These are phyloP conservation scores for Morone saxatilis DNA, from an alignment of 2,113 vertebrate species.

Conservation along the genomic window DNA sequence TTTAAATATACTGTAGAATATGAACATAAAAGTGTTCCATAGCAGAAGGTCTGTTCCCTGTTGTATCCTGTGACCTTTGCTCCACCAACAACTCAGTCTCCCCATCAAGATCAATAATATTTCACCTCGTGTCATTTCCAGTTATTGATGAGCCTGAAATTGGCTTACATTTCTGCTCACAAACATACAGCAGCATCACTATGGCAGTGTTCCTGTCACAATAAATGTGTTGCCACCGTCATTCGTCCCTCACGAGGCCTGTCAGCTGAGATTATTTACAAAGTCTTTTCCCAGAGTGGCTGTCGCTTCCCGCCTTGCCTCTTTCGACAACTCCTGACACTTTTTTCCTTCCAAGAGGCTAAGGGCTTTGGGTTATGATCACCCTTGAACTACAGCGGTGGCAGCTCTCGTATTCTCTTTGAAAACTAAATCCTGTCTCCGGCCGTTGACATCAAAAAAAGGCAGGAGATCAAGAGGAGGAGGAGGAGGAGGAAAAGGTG, in stretches of 20 bases:
- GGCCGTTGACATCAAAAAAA: constrained; percentile 52
- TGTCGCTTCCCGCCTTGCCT: constrained; percentile 32
- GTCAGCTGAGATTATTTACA: constrained; percentile 51
- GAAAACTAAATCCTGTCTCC: constrained; percentile 62
- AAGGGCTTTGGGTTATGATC: constrained; percentile 51
- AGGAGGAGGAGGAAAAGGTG: background rate
- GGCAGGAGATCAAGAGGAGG: constrained; percentile 47
- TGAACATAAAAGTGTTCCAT: background rate
- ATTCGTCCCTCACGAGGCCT: constrained; percentile 16
- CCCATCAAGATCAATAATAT: background rate
- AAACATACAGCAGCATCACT: constrained; percentile 8
- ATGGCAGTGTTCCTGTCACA: background rate
- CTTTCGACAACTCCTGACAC: constrained; percentile 1
- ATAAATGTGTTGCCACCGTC: constrained; percentile 8
- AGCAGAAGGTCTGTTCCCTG: background rate
- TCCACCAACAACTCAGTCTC: background rate
- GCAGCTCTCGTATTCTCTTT: constrained; percentile 60
- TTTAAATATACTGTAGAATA: background rate
- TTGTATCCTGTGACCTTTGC: background rate
- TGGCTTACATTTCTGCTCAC: background rate
- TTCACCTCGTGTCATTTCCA: background rate
- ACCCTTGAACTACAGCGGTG: constrained; percentile 60
- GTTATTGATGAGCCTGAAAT: background rate
- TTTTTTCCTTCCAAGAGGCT: constrained; percentile 30
- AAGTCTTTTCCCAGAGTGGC: constrained; percentile 26